phyloP scores from a whole-genome alignment of 2,113 vertebrate species.

The Uropsilus gracilis region DNA sequence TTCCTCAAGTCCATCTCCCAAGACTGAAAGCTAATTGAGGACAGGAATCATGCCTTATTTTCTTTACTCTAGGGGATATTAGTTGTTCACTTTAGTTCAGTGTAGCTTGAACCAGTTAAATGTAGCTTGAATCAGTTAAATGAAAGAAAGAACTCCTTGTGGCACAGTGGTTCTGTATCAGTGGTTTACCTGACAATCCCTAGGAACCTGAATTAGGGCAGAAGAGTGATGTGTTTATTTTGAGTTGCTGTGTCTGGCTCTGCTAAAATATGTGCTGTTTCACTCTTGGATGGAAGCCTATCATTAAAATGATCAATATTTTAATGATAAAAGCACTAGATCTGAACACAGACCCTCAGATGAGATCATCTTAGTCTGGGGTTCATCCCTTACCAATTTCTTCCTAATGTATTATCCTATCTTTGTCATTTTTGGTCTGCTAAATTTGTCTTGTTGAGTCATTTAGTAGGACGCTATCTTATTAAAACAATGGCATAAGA shows the following conservation, averaged over 20 bases:
- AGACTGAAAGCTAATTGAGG: not conserved
- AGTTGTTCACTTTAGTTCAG: not conserved
- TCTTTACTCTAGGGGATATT: not conserved
- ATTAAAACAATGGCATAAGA: not conserved
- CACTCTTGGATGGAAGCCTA: not conserved
- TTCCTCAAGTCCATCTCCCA: not conserved
- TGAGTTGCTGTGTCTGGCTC: not conserved
- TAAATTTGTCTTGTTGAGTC: not conserved
- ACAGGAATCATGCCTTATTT: not conserved
- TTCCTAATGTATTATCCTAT: not conserved
- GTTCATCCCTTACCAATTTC: not conserved
- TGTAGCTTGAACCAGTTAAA: too few relatives aligned
- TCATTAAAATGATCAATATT: not conserved
- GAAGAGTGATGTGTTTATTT: not conserved
- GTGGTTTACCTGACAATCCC: not conserved
- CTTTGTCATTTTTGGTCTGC: not conserved
- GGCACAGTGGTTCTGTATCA: too few relatives aligned
- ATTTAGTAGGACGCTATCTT: conserved; percentile 3
- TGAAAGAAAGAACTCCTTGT: not conserved
- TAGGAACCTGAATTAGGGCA: not conserved
- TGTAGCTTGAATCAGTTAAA: not conserved
- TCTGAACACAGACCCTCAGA: not conserved
- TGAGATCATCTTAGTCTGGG: not conserved
- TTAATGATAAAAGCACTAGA: not conserved
- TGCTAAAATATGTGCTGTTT: not conserved